Evolutionary conservation across 2,113 vertebrate species (phyloP).

Genomic region (Festucalex cinctus): DNA sequence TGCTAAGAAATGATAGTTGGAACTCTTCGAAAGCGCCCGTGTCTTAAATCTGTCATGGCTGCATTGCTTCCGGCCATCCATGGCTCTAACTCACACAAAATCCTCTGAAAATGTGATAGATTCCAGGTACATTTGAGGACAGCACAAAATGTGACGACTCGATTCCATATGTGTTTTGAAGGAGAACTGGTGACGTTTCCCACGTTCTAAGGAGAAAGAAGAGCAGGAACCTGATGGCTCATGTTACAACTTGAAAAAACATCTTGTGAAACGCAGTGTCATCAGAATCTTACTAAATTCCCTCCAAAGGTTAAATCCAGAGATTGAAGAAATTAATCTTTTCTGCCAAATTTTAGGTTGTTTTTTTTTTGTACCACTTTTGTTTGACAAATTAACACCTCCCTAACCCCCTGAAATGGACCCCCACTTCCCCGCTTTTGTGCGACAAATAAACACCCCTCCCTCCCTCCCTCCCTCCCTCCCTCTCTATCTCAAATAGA

Average conservation of each 20-base stretch:
- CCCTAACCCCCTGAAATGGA: no score
- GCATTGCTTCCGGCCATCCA: constrained; percentile 22
- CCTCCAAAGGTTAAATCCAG: no score
- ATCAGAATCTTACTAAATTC: neutral
- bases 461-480: no score
- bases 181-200: neutral
- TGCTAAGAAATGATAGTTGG: neutral
- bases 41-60: constrained; percentile 6
- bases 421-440: no score
- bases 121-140: constrained; percentile 5
- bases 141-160: constrained; percentile 18
- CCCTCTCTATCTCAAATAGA: no score
- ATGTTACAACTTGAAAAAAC: neutral
- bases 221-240: neutral
- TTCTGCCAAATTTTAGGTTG: no score
- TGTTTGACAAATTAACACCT: no score
- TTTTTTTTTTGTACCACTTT: no score
- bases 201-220: constrained; percentile 8
- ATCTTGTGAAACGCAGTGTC: neutral
- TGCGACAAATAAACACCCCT: no score
- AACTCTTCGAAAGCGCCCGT: constrained; percentile 11
- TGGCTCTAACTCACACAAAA: constrained; percentile 21
- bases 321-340: no score
- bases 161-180: constrained; percentile 6
- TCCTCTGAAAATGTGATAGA: constrained; percentile 45